A percentile compares a stretch with the other conserved stretches of the same genome.
phyloP scores from a whole-genome alignment of 2,113 vertebrate species.

The Galbula dea region DNA sequence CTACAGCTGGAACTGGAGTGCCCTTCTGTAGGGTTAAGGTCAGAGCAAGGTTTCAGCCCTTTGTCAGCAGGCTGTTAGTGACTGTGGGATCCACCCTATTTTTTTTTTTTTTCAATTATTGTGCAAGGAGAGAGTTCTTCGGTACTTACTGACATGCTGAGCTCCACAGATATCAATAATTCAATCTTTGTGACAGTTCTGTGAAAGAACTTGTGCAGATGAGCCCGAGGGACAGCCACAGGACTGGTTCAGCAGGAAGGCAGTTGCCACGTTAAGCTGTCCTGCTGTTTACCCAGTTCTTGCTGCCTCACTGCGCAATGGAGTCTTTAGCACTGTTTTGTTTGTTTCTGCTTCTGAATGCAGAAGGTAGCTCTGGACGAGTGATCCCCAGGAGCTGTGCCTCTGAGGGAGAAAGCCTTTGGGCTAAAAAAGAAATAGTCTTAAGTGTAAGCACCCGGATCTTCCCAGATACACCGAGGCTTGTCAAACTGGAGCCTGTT shows the following conservation, averaged over 20 bases:
- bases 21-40: background rate
- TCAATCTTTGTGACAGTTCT: background rate
- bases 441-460: background rate
- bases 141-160: background rate
- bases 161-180: conserved; percentile 11
- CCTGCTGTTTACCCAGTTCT: conserved; percentile 4
- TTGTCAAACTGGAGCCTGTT: background rate
- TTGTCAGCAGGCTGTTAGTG: background rate
- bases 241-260: conserved; percentile 46
- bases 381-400: background rate
- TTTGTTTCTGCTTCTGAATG: background rate
- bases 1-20: background rate
- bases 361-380: background rate
- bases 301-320: background rate
- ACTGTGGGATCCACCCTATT: background rate
- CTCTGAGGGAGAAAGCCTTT: background rate
- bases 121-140: background rate
- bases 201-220: background rate
- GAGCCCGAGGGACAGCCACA: conserved; percentile 14
- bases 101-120: background rate
- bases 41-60: background rate
- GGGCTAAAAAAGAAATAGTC: background rate
- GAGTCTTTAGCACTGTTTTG: background rate
- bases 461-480: background rate
- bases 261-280: background rate